Evolutionary conservation across 2,113 vertebrate species (phyloP).

Genomic region (Oncorhynchus masou): DNA sequence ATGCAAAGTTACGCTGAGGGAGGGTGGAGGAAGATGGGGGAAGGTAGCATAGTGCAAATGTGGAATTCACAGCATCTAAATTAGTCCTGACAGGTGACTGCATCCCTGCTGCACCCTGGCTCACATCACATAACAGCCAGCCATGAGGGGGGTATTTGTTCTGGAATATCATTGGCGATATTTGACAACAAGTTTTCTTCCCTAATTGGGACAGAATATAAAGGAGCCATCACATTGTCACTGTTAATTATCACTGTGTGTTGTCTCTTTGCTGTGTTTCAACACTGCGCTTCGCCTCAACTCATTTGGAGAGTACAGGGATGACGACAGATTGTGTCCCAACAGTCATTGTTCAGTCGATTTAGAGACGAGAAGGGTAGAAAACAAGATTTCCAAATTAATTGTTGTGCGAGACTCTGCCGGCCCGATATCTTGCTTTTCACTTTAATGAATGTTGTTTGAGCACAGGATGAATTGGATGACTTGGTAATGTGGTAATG

Average conservation of each 20-base stretch:
- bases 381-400: conserved; percentile 46
- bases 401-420: conserved; percentile 48
- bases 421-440: conserved; percentile 9
- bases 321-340: conserved; percentile 51
- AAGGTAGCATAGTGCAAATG: conserved; percentile 28
- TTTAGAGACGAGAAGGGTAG: conserved; percentile 48
- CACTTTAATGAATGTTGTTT: conserved; percentile 42
- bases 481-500: conserved; percentile 10
- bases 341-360: conserved; percentile 40
- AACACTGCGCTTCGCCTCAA: conserved; percentile 15
- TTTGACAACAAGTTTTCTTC: conserved; percentile 57
- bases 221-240: conserved; percentile 53
- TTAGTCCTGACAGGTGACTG: conserved; percentile 55
- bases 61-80: conserved; percentile 41
- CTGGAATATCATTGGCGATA: conserved; percentile 37
- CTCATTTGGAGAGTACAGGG: conserved; percentile 39
- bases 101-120: conserved; percentile 22
- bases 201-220: conserved; percentile 60
- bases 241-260: conserved; percentile 57
- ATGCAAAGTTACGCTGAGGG: conserved; percentile 10
- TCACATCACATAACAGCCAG: conserved; percentile 20
- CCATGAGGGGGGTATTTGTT: conserved; percentile 45
- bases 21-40: conserved; percentile 18
- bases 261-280: conserved; percentile 10
- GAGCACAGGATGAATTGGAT: conserved; percentile 2